Evolutionary conservation across 2,888 invertebrate species (phyloP), one percentile per base, ranked within the genome.

Genomic region (Parascotia fuliginaria): DNA sequence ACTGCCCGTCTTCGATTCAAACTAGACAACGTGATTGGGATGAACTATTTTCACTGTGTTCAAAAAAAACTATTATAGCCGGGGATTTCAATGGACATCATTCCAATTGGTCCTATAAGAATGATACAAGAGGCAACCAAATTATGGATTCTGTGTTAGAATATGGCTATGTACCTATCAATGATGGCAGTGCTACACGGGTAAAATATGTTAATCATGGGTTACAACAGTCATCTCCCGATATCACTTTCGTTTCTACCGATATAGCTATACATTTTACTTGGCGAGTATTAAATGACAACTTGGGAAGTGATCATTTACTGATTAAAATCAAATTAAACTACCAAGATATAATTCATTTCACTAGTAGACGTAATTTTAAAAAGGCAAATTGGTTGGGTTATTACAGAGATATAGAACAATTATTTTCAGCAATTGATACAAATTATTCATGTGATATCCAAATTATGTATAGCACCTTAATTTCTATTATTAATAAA

Each of bases 351-450:
- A 1, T 2, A 2, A 15, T 7, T 16, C 1, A 5, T 4, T 1
- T 1, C 13, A 3, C 7, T 1, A 16, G 42, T 29, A 53, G 38
- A 7, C 11, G 43, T 0, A 54, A 54, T 11, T 48, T 48, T 2
- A 53, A 52, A 9, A 1, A 24, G 9, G 44, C 44, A 0, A 44
- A 51, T 7, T 51, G 50, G 50, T 5, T 13, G 2, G 19, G 32
- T 12, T 50, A 50, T 19, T 33, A 4, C 1, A 7, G 1, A 6
- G 7, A 24, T 1, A 1, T 7, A 24, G 24, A 24, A 1, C 1
- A 24, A 6, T 24, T 24, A 24, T 24, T 24, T 24, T 7, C 2
- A 19, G 3, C 2, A 3, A 7, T 24, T 3, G 7, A 24, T 24
- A 24, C 1, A 7, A 24, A 19, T 5, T n/a, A n/a, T n/a, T n/a